Evolutionary conservation across 1,140 invertebrate genomes (phyloP).

Genomic region (Tetranychus cinnabarinus): DNA sequence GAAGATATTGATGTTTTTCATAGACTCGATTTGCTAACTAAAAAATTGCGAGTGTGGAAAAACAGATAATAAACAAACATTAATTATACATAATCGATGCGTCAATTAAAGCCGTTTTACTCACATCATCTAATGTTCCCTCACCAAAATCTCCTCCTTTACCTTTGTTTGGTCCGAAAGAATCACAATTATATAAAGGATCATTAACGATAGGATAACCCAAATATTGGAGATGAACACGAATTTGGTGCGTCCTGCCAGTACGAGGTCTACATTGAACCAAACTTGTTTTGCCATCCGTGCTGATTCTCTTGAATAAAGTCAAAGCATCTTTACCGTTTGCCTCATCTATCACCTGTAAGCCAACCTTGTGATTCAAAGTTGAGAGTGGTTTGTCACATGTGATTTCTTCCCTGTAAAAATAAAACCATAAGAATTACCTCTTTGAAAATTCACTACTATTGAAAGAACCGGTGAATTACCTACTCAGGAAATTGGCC

Average conservation of each 20-base stretch:
- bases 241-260: constrained; percentile 92
- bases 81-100: constrained; percentile 64
- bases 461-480: neutral
- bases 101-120: constrained; percentile 10
- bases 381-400: constrained; percentile 78
- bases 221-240: constrained; percentile 92
- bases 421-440: constrained; percentile 15
- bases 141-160: constrained; percentile 63
- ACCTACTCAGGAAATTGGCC: constrained; percentile 84
- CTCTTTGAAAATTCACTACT: constrained; percentile 2
- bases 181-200: constrained; percentile 64
- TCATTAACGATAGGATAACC: constrained; percentile 94
- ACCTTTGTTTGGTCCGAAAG: constrained; percentile 66
- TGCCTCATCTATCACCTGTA: constrained; percentile 58
- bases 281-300: constrained; percentile 63
- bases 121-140: constrained; percentile 56
- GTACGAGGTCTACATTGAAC: constrained; percentile 73
- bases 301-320: constrained; percentile 60
- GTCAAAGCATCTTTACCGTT: constrained; percentile 76
- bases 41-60: neutral
- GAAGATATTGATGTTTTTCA: constrained; percentile 32
- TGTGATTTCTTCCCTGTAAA: constrained; percentile 42
- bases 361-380: constrained; percentile 80
- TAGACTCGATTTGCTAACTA: constrained; percentile 64
- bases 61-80: neutral